Evolutionary conservation across 2,797 vertebrate genomes (phyloP).

Genomic region (Sorex maritimensis): DNA sequence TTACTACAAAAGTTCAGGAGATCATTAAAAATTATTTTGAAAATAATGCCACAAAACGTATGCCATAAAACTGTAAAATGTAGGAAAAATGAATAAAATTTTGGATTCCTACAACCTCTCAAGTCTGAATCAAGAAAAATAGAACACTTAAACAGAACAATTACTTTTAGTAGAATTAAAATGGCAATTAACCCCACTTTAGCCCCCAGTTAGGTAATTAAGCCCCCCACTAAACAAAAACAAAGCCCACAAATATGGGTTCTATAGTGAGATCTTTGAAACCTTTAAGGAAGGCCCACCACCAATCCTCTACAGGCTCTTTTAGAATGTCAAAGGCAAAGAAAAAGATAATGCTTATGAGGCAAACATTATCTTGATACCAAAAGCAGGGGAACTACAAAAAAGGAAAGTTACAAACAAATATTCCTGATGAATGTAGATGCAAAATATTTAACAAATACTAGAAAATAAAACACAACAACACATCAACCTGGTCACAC

Average conservation of each 20-base stretch:
- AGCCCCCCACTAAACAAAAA: background rate
- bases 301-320: background rate
- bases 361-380: too few species aligned
- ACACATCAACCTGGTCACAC: background rate
- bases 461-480: background rate
- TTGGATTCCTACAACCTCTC: background rate
- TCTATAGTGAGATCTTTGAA: background rate
- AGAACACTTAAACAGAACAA: background rate
- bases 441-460: background rate
- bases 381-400: background rate
- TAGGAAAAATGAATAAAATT: background rate
- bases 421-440: background rate
- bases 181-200: background rate
- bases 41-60: background rate
- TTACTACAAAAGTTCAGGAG: background rate
- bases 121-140: background rate
- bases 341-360: background rate
- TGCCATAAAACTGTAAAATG: background rate
- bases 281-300: background rate
- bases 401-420: background rate
- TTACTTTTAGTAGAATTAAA: background rate
- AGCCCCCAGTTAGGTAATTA: too few species aligned
- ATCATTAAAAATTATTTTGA: background rate
- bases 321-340: background rate
- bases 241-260: background rate